Evolutionary conservation across 2,888 invertebrate genomes (phyloP).

Genomic region (Nephrotoma guestfalica): DNA sequence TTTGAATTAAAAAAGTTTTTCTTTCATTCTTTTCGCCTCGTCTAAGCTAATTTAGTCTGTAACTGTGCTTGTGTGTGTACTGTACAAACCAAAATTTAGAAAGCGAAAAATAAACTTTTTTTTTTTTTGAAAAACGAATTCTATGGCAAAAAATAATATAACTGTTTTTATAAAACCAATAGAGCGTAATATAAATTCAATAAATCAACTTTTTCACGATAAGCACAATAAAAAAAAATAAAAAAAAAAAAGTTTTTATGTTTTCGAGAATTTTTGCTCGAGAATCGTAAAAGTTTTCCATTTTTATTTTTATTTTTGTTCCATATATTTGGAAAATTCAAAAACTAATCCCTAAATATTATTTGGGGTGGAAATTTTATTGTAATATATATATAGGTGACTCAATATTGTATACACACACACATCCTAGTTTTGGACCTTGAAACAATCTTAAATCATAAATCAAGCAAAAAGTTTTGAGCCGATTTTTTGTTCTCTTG

Average conservation of each 20-base stretch:
- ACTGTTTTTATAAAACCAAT: not conserved
- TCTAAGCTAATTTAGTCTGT: not conserved
- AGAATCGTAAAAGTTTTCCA: not conserved
- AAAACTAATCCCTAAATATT: not conserved
- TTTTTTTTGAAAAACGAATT: not conserved
- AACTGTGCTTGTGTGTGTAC: not conserved
- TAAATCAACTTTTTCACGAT: not conserved
- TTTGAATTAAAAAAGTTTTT: not conserved
- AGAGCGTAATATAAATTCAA: not conserved
- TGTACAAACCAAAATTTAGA: not conserved
- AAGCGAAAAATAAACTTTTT: not conserved
- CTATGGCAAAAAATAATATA: not conserved
- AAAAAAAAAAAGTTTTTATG: not conserved
- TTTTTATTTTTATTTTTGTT: not conserved
- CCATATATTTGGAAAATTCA: not conserved
- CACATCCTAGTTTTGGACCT: not conserved
- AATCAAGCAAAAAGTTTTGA: not conserved
- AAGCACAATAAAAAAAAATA: not conserved
- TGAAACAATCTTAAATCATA: not conserved
- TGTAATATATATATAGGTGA: not conserved
- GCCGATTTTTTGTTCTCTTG: not conserved
- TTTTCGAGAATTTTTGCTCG: not conserved
- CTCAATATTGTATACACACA: not conserved
- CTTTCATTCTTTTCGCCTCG: not conserved
- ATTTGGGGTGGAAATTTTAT: not conserved